Evolutionary conservation across 2,113 vertebrate species (phyloP).

Genomic region (Melospiza georgiana): DNA sequence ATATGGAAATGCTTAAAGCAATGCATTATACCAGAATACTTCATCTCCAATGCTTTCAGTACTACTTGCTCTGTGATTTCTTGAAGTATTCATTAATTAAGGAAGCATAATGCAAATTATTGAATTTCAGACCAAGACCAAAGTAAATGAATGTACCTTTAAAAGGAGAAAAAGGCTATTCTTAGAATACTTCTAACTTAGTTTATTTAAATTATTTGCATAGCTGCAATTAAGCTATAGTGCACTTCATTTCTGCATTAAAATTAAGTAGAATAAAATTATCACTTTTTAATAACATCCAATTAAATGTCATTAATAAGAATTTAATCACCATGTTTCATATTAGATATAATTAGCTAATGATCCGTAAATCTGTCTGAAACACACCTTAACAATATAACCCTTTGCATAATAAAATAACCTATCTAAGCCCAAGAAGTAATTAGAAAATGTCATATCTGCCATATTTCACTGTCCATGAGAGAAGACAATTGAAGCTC

Average conservation of each 20-base stretch:
- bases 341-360: slow-evolving; percentile 69
- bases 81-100: slow-evolving; percentile 10
- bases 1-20: neutral
- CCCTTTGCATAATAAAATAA: slow-evolving; percentile 47
- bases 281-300: slow-evolving; percentile 50
- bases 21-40: neutral
- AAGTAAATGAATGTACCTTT: slow-evolving; percentile 8
- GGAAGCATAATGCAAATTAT: neutral
- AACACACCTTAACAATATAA: slow-evolving; percentile 46
- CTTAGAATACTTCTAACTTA: neutral
- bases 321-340: slow-evolving; percentile 54
- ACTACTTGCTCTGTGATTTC: neutral
- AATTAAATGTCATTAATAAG: slow-evolving; percentile 63
- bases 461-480: slow-evolving; percentile 1
- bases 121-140: neutral
- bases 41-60: neutral
- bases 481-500: neutral
- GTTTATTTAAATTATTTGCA: slow-evolving; percentile 37
- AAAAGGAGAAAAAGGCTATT: neutral
- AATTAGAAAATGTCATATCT: slow-evolving; percentile 23
- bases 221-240: slow-evolving; percentile 50
- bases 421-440: slow-evolving; percentile 16
- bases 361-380: slow-evolving; percentile 61
- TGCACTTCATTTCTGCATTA: slow-evolving; percentile 25
- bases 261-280: slow-evolving; percentile 58